phyloP scores from a whole-genome alignment of 2,888 invertebrate genomes.

The Sphaerophoria rueppellii region DNA sequence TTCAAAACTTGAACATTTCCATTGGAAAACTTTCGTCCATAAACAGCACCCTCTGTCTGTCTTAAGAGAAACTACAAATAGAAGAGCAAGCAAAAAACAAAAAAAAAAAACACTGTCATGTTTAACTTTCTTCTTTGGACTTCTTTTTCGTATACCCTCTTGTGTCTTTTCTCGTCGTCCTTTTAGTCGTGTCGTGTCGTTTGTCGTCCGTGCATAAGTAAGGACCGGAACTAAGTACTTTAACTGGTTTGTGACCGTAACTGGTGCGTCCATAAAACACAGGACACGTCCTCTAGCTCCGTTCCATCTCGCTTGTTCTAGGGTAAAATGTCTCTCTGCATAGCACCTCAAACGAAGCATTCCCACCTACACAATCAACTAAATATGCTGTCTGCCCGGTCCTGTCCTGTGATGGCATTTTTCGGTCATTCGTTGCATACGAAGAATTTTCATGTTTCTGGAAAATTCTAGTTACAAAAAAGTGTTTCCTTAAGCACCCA shows the following conservation, averaged over 20 bases:
- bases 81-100: no score
- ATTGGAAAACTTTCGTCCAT: conserved; percentile 29
- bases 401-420: not conserved
- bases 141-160: not conserved
- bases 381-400: no score
- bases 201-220: conserved; percentile 39
- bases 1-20: conserved; percentile 11
- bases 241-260: conserved; percentile 46
- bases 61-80: not conserved
- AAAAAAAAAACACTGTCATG: not conserved
- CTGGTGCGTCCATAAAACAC: conserved; percentile 60
- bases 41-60: conserved; percentile 21
- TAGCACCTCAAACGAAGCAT: not conserved
- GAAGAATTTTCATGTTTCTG: conserved; percentile 19
- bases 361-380: not conserved
- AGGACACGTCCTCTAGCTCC: conserved; percentile 43
- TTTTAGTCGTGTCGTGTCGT: not conserved
- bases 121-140: conserved; percentile 14
- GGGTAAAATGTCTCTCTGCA: conserved; percentile 1
- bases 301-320: not conserved
- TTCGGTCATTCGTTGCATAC: conserved; percentile 43
- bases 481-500: not conserved
- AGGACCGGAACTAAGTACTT: conserved; percentile 62
- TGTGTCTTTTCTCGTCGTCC: not conserved
- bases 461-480: conserved; percentile 53